Percentiles rank a stretch among this genome's conserved stretches.
Evolutionary conservation across 1,140 invertebrate species (phyloP).

Genomic region (Eubasilissa regina): DNA sequence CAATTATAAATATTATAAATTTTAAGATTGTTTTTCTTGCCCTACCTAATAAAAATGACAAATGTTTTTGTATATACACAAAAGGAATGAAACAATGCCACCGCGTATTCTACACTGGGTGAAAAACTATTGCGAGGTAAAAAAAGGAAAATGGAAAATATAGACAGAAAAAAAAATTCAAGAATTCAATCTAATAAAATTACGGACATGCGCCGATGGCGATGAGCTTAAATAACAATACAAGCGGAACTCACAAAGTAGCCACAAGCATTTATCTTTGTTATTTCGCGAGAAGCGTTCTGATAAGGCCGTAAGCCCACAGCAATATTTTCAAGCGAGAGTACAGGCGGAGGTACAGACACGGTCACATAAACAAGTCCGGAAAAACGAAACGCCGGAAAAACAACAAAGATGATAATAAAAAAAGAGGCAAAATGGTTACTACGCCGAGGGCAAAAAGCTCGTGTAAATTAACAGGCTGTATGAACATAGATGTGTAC

Average conservation of each 20-base stretch:
- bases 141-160: too few species aligned
- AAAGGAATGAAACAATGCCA: too few species aligned
- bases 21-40: too few species aligned
- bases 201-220: not conserved
- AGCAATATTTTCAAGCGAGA: slow-evolving; percentile 50
- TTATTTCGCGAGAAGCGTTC: slow-evolving; percentile 54
- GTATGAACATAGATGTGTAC: slow-evolving; percentile 45
- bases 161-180: too few species aligned
- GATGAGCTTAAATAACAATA: slow-evolving; percentile 37
- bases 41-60: too few species aligned
- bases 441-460: slow-evolving; percentile 55
- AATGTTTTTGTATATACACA: too few species aligned
- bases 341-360: not conserved
- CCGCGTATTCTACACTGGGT: too few species aligned
- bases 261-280: slow-evolving; percentile 58
- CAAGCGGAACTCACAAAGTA: slow-evolving; percentile 47
- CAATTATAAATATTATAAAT: too few species aligned
- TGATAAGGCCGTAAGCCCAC: slow-evolving; percentile 51
- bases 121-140: too few species aligned
- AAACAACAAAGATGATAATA: slow-evolving; percentile 59
- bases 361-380: slow-evolving; percentile 40
- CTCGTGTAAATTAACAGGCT: slow-evolving; percentile 56
- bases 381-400: slow-evolving; percentile 48
- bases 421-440: slow-evolving; percentile 54
- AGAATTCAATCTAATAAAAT: too few species aligned